phyloP scores from a whole-genome alignment of 2,113 vertebrate genomes.

The Brachionichthys hirsutus region DNA sequence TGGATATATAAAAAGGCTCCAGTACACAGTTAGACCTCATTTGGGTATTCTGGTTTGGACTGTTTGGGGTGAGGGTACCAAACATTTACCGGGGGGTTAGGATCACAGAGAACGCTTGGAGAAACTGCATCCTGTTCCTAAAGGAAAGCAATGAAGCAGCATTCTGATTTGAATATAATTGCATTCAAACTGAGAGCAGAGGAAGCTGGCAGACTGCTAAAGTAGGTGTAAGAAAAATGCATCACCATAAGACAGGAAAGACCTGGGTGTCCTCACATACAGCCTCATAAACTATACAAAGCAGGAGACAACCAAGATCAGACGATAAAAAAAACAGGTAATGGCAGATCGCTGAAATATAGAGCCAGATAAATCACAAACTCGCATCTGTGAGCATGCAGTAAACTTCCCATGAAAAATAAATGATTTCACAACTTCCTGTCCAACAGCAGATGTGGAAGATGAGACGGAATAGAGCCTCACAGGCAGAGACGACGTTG shows the following conservation, averaged over 20 bases:
- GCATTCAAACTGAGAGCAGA: slow-evolving; percentile 35
- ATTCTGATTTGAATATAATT: slow-evolving; percentile 53
- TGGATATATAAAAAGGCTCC: slow-evolving; percentile 19
- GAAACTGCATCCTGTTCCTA: slow-evolving; percentile 23
- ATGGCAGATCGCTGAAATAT: slow-evolving; percentile 21
- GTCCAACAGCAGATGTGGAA: slow-evolving; percentile 22
- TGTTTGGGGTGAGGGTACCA: slow-evolving; percentile 21
- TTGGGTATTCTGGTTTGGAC: slow-evolving; percentile 34
- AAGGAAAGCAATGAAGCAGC: slow-evolving; percentile 53
- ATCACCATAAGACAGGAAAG: slow-evolving; percentile 2
- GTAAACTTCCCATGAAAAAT: slow-evolving; percentile 49
- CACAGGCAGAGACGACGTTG: slow-evolving; percentile 19
- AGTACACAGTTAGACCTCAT: slow-evolving; percentile 13
- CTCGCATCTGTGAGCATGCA: slow-evolving; percentile 30
- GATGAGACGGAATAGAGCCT: slow-evolving; percentile 24
- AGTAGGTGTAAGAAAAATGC: slow-evolving; percentile 36
- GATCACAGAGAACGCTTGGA: slow-evolving; percentile 35
- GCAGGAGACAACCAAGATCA: slow-evolving; percentile 14
- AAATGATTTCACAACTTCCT: slow-evolving; percentile 45
- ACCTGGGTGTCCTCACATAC: neutral
- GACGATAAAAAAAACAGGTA: slow-evolving; percentile 8
- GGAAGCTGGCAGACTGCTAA: slow-evolving; percentile 23
- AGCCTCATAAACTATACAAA: slow-evolving; percentile 5
- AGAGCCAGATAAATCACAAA: slow-evolving; percentile 3
- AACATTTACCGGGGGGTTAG: slow-evolving; percentile 36